A percentile compares a stretch with the other conserved stretches of the same genome.
Evolutionary conservation across 2,113 vertebrate species (phyloP).

Genomic region (Pungitius pungitius): DNA sequence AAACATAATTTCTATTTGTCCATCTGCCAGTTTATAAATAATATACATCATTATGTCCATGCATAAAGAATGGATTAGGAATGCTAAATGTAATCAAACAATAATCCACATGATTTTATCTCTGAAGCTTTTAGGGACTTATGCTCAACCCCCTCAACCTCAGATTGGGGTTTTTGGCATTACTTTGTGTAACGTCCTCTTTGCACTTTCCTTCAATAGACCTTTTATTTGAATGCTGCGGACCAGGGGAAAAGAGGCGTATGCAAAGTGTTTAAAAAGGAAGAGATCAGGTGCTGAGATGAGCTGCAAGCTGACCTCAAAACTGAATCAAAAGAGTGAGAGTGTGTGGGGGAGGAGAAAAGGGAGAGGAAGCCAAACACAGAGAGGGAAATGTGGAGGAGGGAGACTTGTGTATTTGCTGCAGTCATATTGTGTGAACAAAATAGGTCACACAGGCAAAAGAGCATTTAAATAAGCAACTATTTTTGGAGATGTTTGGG

Average conservation of each 20-base stretch:
- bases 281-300: conserved; percentile 56
- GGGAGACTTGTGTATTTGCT: conserved; percentile 28
- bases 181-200: conserved; percentile 14
- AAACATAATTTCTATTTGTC: neutral
- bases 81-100: conserved; percentile 59
- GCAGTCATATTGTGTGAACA: conserved; percentile 5
- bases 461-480: conserved; percentile 1
- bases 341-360: conserved; percentile 31
- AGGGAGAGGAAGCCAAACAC: neutral
- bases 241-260: conserved; percentile 12
- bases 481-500: conserved; percentile 14
- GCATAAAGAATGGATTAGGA: conserved; percentile 38
- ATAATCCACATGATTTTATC: conserved; percentile 49
- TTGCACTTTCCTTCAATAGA: conserved; percentile 11
- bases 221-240: conserved; percentile 9
- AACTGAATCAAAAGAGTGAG: conserved; percentile 58
- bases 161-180: conserved; percentile 8
- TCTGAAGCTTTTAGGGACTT: conserved; percentile 46
- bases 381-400: conserved; percentile 8
- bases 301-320: conserved; percentile 58
- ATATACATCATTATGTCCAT: neutral
- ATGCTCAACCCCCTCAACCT: conserved; percentile 22
- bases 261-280: conserved; percentile 46
- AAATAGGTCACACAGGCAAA: conserved; percentile 48
- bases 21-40: conserved; percentile 2